Conservation (phyloP, 2,797 vertebrate genomes). For the Sebastes matsubarae region DNA sequence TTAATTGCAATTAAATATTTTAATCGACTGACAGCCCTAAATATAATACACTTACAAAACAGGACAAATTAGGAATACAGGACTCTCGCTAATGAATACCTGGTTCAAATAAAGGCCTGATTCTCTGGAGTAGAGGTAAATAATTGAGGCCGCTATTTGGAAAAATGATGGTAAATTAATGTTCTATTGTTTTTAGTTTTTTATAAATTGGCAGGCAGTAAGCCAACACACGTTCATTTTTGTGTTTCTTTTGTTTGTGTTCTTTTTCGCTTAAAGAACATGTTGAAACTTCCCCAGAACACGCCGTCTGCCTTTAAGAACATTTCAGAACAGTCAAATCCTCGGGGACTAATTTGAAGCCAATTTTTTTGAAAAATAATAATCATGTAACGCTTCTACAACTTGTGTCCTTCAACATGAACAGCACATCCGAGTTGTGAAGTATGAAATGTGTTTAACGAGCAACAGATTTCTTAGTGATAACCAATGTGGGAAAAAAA, state of each 20-base stretch:
- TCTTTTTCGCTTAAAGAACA: not conserved
- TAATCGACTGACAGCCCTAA: too few species aligned
- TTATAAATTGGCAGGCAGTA: not conserved
- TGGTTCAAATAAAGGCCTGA: not conserved
- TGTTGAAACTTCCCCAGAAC: not conserved
- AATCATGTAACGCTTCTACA: not conserved
- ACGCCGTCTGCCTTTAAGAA: too few species aligned
- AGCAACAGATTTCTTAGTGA: not conserved
- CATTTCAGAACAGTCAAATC: too few species aligned
- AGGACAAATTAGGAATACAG: not conserved
- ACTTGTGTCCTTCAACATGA: not conserved
- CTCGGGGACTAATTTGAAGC: too few species aligned
- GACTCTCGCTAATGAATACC: not conserved
- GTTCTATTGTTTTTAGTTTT: not conserved
- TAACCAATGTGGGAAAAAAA: not conserved
- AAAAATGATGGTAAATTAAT: too few species aligned
- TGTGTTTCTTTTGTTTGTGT: not conserved
- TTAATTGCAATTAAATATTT: too few species aligned
- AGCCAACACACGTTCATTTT: not conserved
- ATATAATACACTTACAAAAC: not conserved
- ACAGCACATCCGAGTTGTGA: not conserved
- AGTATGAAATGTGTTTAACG: not conserved
- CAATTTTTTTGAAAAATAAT: too few species aligned
- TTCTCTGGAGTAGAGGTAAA: not conserved
- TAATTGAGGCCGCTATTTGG: not conserved